These are phyloP conservation scores for Drosophila pandora DNA, from an alignment of 1,140 invertebrate species.

Conservation along the genomic window DNA sequence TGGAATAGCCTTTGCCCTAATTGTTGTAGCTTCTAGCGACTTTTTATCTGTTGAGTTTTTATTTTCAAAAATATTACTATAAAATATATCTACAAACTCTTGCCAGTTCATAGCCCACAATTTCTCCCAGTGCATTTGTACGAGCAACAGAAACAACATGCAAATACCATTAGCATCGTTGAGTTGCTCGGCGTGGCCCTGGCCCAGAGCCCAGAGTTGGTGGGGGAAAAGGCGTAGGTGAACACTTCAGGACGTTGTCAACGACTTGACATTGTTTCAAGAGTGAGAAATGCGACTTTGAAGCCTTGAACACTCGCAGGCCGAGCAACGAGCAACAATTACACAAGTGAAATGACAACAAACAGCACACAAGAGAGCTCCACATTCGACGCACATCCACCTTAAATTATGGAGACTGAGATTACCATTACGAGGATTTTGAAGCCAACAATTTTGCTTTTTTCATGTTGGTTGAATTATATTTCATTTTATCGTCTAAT, in stretches of 20 bases:
- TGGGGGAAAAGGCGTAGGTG: slow-evolving; percentile 28
- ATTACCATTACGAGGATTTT: neutral
- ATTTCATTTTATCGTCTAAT: slow-evolving; percentile 5
- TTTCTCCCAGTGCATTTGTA: slow-evolving; percentile 12
- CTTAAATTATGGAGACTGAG: slow-evolving; percentile 15
- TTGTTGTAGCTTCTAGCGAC: no score
- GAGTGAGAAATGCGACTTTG: slow-evolving; percentile 68
- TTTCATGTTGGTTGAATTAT: neutral
- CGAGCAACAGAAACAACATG: slow-evolving; percentile 55
- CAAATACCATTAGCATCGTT: slow-evolving; percentile 70
- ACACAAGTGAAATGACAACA: slow-evolving; percentile 43
- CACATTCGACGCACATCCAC: slow-evolving; percentile 15
- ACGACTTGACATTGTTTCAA: slow-evolving; percentile 78
- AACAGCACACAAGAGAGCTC: slow-evolving; percentile 2
- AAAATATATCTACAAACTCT: no score
- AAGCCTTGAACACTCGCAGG: slow-evolving; percentile 45
- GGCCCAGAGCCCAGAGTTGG: slow-evolving; percentile 30
- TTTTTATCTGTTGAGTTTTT: no score
- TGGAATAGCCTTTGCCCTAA: no score
- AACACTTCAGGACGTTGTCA: slow-evolving; percentile 67
- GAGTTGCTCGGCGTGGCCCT: slow-evolving; percentile 38
- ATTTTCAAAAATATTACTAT: no score
- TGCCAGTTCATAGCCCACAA: neutral
- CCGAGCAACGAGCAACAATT: slow-evolving; percentile 39
- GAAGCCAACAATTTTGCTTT: neutral